These are phyloP conservation scores for Marmota flaviventris DNA, from an alignment of 2,113 vertebrate genomes.

Conservation along the genomic window DNA sequence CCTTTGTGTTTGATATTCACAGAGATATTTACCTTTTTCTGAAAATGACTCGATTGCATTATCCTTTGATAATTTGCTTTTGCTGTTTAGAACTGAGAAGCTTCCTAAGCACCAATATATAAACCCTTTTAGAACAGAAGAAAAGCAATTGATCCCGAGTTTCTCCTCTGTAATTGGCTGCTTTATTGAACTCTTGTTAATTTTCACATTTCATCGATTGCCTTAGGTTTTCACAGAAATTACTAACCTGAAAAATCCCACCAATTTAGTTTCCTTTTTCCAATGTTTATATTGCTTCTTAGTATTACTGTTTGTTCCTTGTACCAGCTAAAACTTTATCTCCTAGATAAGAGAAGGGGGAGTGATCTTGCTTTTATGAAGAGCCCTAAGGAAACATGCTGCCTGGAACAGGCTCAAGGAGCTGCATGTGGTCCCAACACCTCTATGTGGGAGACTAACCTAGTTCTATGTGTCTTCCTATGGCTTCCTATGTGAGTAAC, in stretches of 20 bases:
- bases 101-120: not conserved
- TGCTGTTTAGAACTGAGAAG: not conserved
- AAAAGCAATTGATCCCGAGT: not conserved
- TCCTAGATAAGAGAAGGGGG: not conserved
- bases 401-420: not conserved
- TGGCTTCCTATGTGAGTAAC: not conserved
- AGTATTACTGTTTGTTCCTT: not conserved
- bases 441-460: not conserved
- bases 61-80: not conserved
- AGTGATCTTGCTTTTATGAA: not conserved
- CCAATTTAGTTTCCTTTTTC: not conserved
- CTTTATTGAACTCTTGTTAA: not conserved
- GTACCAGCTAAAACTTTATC: not conserved
- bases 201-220: not conserved
- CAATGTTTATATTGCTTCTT: not conserved
- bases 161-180: not conserved
- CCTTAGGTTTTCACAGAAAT: not conserved
- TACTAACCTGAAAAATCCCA: not conserved
- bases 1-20: not conserved
- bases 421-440: not conserved
- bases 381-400: not conserved
- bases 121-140: not conserved
- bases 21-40: not conserved
- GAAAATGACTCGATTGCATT: not conserved
- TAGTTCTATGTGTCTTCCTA: not conserved